Base-by-base conservation (phyloP, 2,113 vertebrate species). In the Machaerirhynchus nigripectus region DNA sequence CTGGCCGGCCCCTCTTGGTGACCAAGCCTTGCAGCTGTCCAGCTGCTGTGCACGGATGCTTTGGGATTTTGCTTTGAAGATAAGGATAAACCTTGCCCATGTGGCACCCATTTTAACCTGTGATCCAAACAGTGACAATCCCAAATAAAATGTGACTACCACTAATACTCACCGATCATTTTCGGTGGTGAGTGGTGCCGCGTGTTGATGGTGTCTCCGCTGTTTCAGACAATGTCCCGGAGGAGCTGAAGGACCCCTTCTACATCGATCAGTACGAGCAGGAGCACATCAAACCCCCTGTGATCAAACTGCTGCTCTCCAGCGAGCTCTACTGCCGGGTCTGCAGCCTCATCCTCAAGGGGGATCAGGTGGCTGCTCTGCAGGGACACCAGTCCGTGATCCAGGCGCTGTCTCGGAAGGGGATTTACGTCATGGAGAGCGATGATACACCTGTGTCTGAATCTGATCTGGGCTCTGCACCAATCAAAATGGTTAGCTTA, bases 201-300 rank as follows among this genome's bases (percentile, higher is more conserved):
- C 37, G 7, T 10, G 28, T 7, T 46, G 30, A 24, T 15, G 11
- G 27, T 44, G 11, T 79, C 63, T 64, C 61, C 6, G 5, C 73
- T 33, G 13, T 63, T 93, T 4, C 96, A 99, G 99, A 99, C 94
- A 98, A 99, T 49, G 98, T 99, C 97, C 99, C 99, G 0, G 97
- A 98, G 86, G 99, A 99, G 82, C 98, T 99, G 96, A 98, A 98
- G 84, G 99, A 99, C 95, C 99, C 99, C 0, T 99, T 99, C 86
- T 99, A 99, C 93, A 98, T 98, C 3, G 99, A 99, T 74, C 99
- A 99, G 80, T 99, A 99, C 64, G 98, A 99, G 70, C 99, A 99
- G 88, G 99, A 99, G 61, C 99, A 99, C 95, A 99, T 99, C 91
- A 99, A 99, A 61, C 99, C 99, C 1, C 98, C 98, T 0, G 98